Evolutionary conservation across 2,888 invertebrate species (phyloP).

Genomic region (Automeris io): DNA sequence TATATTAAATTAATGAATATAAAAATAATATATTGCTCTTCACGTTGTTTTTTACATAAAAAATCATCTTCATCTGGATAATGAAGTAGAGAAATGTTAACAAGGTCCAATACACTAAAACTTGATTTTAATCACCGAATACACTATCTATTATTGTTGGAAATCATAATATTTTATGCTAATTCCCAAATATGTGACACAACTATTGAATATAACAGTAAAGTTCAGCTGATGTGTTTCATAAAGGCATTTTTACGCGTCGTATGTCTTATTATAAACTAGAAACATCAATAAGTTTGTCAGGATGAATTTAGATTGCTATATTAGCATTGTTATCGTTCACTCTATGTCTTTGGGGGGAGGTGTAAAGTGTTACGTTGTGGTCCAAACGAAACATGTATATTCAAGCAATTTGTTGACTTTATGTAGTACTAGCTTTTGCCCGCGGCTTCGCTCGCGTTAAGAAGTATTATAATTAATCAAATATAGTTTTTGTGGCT

Average conservation of each 20-base stretch:
- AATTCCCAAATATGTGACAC: neutral
- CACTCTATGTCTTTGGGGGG: conserved; percentile 25
- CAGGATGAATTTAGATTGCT: conserved; percentile 58
- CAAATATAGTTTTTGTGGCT: too few species aligned
- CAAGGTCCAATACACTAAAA: neutral
- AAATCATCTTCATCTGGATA: neutral
- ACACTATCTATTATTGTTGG: neutral
- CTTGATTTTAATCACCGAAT: conserved; percentile 4
- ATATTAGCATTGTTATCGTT: conserved; percentile 55
- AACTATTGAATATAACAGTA: neutral
- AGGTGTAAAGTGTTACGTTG: conserved; percentile 37
- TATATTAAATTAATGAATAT: too few species aligned
- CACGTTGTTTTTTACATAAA: too few species aligned
- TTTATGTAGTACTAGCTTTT: too few species aligned
- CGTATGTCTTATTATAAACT: conserved; percentile 7
- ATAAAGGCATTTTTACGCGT: conserved; percentile 4
- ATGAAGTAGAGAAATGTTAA: neutral
- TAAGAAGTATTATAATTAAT: too few species aligned
- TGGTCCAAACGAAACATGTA: conserved; percentile 32
- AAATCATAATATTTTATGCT: neutral
- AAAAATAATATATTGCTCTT: too few species aligned
- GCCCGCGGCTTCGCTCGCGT: too few species aligned
- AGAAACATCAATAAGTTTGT: conserved; percentile 33
- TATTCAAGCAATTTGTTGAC: neutral
- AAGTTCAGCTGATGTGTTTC: neutral